A percentile compares a stretch with the other conserved stretches of the same genome.
phyloP scores from a whole-genome alignment of 2,113 vertebrate species.

The Anoplopoma fimbria region DNA sequence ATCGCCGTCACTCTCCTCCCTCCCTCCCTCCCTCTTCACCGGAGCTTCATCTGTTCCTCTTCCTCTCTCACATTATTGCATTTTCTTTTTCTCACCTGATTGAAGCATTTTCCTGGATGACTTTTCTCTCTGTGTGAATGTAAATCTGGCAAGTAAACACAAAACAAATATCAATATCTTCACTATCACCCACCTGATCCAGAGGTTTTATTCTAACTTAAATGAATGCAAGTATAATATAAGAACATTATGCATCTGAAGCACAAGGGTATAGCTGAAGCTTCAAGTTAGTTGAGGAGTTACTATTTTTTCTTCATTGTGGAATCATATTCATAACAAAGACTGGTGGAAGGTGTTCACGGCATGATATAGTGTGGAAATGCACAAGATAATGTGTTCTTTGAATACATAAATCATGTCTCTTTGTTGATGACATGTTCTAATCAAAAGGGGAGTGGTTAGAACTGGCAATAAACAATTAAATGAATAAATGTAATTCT shows the following conservation, averaged over 20 bases:
- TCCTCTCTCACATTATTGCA: slow-evolving; percentile 28
- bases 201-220: background rate
- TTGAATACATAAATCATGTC: background rate
- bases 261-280: background rate
- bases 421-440: background rate
- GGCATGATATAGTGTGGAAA: background rate
- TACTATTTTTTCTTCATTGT: background rate
- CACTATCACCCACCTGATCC: background rate
- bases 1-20: slow-evolving; percentile 51
- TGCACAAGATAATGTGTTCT: background rate
- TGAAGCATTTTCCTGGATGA: background rate
- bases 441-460: background rate
- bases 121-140: background rate
- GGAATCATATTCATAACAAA: background rate
- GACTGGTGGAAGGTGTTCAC: background rate
- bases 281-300: background rate
- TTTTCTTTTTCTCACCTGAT: slow-evolving; percentile 42
- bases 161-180: background rate
- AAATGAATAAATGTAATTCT: background rate
- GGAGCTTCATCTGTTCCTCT: slow-evolving; percentile 22
- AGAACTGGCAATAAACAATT: background rate
- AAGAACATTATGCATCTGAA: background rate
- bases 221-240: background rate
- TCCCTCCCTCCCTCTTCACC: slow-evolving; percentile 37
- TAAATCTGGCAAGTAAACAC: background rate